Evolutionary conservation across 37 sponge, comb jelly and placozoan genomes (phyloP), one percentile per base, ranked within the genome.

Genomic region (Dysidea cf. avara): DNA sequence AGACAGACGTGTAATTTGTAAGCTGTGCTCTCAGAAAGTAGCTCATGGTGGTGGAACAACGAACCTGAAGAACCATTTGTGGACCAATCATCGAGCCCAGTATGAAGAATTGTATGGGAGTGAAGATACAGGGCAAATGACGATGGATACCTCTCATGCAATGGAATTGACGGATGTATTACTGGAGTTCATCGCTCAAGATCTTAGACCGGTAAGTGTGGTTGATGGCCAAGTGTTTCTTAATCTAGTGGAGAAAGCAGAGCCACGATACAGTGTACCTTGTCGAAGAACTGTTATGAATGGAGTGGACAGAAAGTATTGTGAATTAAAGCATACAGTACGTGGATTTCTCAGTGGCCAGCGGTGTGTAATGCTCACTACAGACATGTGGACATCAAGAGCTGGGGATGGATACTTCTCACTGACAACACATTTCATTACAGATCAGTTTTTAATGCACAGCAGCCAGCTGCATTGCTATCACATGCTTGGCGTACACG

Each of bases 341-440:
- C 52, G 52, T 49, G 52, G 52, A 49, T 13, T 16, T 18, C 13
- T 49, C 13, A 16, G 52, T 49, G 16, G 9, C 11, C 7, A 7
- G 36, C 36, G 11, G 11, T 20, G 6, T 29, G 36, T 64, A 6
- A 7, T 40, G 16, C 36, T 64, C 7, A 64, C 65, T 16, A 64
- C 36, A n/a, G 65, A 64, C 37, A 64, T 64, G 65, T 64, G 65
- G 65, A 64, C 65, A 7, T 64, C 65, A 33, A 38, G 65, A 24
- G 65, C 65, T 29, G 65, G 65, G 16, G 65, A 64, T 29, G 65
- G 34, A 7, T 64, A 30, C 24, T 24, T 64, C 20, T 64, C 65
- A 7, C 20, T 64, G 12, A 64, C 65, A 5, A 16, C 37, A 9
- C 65, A 64, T 64, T 33, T 17, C 65, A 30, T 64, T 24, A 33